Percentiles rank a stretch among this genome's conserved stretches.
phyloP scores from a whole-genome alignment of 35 echinoderm and acorn worm genomes.

The Patiria miniata region DNA sequence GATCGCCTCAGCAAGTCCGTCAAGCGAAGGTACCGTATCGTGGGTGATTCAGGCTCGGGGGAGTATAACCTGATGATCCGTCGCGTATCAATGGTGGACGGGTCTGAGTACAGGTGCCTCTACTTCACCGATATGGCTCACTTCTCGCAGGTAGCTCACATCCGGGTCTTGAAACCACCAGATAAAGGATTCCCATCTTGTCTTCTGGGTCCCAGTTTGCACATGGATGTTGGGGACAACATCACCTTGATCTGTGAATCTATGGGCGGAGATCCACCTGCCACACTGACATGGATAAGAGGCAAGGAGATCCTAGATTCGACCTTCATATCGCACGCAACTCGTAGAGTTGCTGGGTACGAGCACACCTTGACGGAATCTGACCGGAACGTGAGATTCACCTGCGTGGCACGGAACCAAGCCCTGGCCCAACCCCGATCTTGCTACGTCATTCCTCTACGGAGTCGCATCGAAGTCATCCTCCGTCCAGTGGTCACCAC shows the following conservation, averaged over 20 bases:
- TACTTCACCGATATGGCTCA: slow-evolving; percentile 38
- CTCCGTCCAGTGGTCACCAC: slow-evolving; percentile 49
- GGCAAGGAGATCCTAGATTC: slow-evolving; percentile 42
- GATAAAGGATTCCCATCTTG: slow-evolving; percentile 57
- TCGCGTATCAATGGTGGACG: slow-evolving; percentile 39
- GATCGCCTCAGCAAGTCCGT: background rate
- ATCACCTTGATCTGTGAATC: slow-evolving; percentile 74
- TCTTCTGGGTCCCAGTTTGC: slow-evolving; percentile 28
- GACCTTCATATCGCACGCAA: background rate
- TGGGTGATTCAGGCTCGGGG: slow-evolving; percentile 56
- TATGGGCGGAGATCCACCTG: slow-evolving; percentile 65
- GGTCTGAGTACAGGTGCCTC: slow-evolving; percentile 58
- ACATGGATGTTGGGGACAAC: slow-evolving; percentile 52
- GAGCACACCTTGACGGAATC: slow-evolving; percentile 42
- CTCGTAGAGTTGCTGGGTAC: slow-evolving; percentile 1
- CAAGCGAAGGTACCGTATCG: slow-evolving; percentile 25
- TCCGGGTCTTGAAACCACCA: slow-evolving; percentile 58
- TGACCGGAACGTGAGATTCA: slow-evolving; percentile 59
- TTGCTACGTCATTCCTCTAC: slow-evolving; percentile 72
- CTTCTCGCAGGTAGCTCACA: slow-evolving; percentile 52
- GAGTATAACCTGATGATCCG: slow-evolving; percentile 68
- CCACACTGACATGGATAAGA: slow-evolving; percentile 64
- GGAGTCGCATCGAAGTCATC: slow-evolving; percentile 51
- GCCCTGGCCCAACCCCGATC: slow-evolving; percentile 55
- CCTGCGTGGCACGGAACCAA: slow-evolving; percentile 64